Percentiles rank a stretch among this genome's conserved stretches.
These are phyloP conservation scores for Himalopsyche japonica DNA, from an alignment of 2,888 invertebrate species.

Conservation along the genomic window DNA sequence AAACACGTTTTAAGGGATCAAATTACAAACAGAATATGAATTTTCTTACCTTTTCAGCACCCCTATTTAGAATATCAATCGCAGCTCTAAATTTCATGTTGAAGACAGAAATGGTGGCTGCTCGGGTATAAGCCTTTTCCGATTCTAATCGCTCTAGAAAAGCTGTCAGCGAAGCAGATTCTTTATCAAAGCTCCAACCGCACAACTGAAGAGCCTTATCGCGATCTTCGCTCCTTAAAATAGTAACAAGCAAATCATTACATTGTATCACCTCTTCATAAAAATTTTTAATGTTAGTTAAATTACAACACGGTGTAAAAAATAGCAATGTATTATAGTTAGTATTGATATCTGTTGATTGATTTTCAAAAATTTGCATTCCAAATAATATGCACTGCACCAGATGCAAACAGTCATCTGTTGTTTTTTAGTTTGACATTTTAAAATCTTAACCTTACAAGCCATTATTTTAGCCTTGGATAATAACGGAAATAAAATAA, in stretches of 20 bases:
- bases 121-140: conserved; percentile 75
- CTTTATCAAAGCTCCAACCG: conserved; percentile 86
- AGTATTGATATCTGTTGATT: too few species aligned
- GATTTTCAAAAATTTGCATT: too few species aligned
- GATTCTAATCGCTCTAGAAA: conserved; percentile 72
- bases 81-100: conserved; percentile 83
- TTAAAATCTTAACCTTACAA: too few species aligned
- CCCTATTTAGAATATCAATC: conserved; percentile 82
- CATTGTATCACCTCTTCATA: not conserved
- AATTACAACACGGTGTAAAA: too few species aligned
- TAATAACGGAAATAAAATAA: too few species aligned
- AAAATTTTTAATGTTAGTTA: not conserved
- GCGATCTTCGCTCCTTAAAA: conserved; percentile 69
- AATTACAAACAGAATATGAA: too few species aligned
- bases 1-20: too few species aligned
- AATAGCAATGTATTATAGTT: too few species aligned
- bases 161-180: conserved; percentile 59
- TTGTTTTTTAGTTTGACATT: too few species aligned
- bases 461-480: too few species aligned
- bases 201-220: conserved; percentile 83
- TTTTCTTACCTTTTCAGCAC: conserved; percentile 53
- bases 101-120: conserved; percentile 90
- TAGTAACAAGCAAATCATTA: not conserved
- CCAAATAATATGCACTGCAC: too few species aligned
- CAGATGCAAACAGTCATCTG: too few species aligned